Conservation (phyloP, 2,797 vertebrate genomes). For the Molothrus aeneus region DNA sequence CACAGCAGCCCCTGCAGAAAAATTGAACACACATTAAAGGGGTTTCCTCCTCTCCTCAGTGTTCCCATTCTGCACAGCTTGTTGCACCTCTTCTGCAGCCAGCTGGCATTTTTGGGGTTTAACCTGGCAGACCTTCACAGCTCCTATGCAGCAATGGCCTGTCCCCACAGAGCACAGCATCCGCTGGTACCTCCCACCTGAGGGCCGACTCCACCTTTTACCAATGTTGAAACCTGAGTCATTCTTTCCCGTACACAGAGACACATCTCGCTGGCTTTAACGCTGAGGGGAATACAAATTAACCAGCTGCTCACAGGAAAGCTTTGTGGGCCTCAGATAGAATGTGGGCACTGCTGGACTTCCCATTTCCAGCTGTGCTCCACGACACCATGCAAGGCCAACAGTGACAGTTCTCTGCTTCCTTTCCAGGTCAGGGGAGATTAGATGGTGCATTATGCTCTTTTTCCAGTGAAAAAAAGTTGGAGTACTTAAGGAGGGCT, state of each 20-base stretch:
- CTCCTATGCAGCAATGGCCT: rapidly evolving
- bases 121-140: not conserved
- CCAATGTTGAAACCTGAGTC: rapidly evolving
- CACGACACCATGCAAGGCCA: too few species aligned
- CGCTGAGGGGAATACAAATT: rapidly evolving
- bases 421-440: slow-evolving; percentile 83
- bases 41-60: not conserved
- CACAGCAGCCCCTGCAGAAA: not conserved
- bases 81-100: not conserved
- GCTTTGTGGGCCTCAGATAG: not conserved
- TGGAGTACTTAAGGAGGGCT: slow-evolving; percentile 86
- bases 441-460: slow-evolving; percentile 88
- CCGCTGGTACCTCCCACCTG: not conserved
- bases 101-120: not conserved
- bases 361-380: not conserved
- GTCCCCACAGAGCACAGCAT: not conserved
- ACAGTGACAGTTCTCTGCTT: not conserved
- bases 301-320: not conserved
- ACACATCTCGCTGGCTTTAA: rapidly evolving
- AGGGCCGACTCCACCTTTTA: rapidly evolving
- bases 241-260: not conserved
- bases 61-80: not conserved
- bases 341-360: not conserved
- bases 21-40: not conserved
- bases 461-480: slow-evolving; percentile 87